These are phyloP conservation scores for Carassius carassius DNA, from an alignment of 2,113 vertebrate genomes.

Conservation along the genomic window DNA sequence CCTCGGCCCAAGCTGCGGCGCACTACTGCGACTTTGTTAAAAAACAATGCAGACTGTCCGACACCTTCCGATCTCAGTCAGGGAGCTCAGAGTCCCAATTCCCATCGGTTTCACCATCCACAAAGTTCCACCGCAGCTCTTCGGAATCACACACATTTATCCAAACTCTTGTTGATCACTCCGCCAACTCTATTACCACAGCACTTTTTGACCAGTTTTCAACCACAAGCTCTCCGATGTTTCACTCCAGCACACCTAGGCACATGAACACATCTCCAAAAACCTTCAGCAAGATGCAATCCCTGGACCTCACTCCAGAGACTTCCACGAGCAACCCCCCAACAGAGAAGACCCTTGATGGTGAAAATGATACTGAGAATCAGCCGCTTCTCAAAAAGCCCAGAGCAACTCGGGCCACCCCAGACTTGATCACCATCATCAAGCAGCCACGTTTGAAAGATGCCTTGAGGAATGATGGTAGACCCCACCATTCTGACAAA, in stretches of 20 bases:
- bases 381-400: slow-evolving; percentile 53
- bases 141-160: neutral
- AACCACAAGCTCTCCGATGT: slow-evolving; percentile 37
- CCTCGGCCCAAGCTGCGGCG: slow-evolving; percentile 83
- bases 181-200: slow-evolving; percentile 41
- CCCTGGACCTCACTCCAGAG: slow-evolving; percentile 49
- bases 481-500: slow-evolving; percentile 60
- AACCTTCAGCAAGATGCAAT: slow-evolving; percentile 21
- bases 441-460: slow-evolving; percentile 69
- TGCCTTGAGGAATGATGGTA: slow-evolving; percentile 64
- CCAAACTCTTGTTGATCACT: neutral
- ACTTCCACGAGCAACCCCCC: slow-evolving; percentile 40
- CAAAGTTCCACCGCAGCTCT: neutral
- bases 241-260: slow-evolving; percentile 1
- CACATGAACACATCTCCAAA: slow-evolving; percentile 36
- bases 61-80: slow-evolving; percentile 77
- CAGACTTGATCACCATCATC: slow-evolving; percentile 59
- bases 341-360: slow-evolving; percentile 44
- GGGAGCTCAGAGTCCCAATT: slow-evolving; percentile 35
- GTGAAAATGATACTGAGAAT: slow-evolving; percentile 69
- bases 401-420: slow-evolving; percentile 57
- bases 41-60: slow-evolving; percentile 84
- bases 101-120: neutral
- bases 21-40: slow-evolving; percentile 90
- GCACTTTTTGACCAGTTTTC: slow-evolving; percentile 50